phyloP scores from a whole-genome alignment of 1,140 invertebrate species.

The Dufourea novaeangliae region DNA sequence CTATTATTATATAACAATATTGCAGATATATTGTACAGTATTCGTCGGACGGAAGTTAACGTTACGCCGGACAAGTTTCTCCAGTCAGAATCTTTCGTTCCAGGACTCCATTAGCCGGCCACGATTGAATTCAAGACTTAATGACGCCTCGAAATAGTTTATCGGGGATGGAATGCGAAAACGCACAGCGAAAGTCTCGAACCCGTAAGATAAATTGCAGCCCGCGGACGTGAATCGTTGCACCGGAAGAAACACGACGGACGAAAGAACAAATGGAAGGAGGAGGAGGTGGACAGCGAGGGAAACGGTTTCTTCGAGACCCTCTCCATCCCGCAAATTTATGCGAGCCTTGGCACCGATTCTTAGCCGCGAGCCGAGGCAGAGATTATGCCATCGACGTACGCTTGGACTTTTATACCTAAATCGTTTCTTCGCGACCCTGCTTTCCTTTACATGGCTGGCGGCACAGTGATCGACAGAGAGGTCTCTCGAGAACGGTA shows the following conservation, averaged over 20 bases:
- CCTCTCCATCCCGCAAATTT: slow-evolving; percentile 57
- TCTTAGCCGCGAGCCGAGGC: slow-evolving; percentile 47
- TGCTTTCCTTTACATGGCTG: slow-evolving; percentile 15
- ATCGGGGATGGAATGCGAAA: not conserved
- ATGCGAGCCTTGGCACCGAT: slow-evolving; percentile 75
- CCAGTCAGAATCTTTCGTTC: too few relatives aligned
- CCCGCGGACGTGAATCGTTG: not conserved
- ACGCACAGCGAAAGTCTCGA: not conserved
- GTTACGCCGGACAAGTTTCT: too few relatives aligned
- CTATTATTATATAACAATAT: too few relatives aligned
- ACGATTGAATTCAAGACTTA: too few relatives aligned
- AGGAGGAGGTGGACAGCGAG: not conserved
- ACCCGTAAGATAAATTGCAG: slow-evolving; percentile 15
- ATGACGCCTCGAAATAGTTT: too few relatives aligned
- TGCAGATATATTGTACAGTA: too few relatives aligned
- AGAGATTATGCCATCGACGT: slow-evolving; percentile 72
- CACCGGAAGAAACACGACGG: slow-evolving; percentile 25
- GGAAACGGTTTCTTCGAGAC: slow-evolving; percentile 48
- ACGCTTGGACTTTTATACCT: slow-evolving; percentile 20
- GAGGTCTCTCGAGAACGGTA: not conserved
- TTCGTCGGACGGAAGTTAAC: too few relatives aligned
- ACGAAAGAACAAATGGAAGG: slow-evolving; percentile 18
- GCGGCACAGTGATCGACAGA: not conserved
- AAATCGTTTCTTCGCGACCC: slow-evolving; percentile 15
- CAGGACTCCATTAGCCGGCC: too few relatives aligned